Conservation (phyloP, 2,113 vertebrate genomes). For the Prunella himalayana region DNA sequence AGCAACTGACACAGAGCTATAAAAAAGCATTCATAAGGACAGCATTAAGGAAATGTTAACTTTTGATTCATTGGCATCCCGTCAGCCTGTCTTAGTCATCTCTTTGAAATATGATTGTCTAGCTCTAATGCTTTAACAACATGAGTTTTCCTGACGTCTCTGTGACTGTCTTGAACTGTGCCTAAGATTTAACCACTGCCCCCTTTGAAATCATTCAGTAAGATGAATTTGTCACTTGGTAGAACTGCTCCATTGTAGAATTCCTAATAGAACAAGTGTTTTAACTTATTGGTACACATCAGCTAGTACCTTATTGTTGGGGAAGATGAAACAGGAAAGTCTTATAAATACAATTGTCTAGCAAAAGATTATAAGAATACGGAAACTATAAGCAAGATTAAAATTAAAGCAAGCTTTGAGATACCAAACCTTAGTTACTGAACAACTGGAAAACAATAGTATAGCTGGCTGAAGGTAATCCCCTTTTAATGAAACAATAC, state of each 20-base stretch:
- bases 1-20: neutral
- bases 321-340: too few relatives aligned
- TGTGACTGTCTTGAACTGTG: neutral
- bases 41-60: neutral
- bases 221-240: neutral
- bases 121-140: neutral
- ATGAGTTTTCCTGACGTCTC: neutral
- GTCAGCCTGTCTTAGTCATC: neutral
- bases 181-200: neutral
- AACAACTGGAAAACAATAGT: too few relatives aligned
- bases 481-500: too few relatives aligned
- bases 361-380: too few relatives aligned
- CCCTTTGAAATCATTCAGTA: neutral
- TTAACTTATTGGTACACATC: neutral
- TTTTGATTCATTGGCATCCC: neutral
- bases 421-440: too few relatives aligned
- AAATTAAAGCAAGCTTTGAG: too few relatives aligned
- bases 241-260: neutral
- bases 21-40: neutral
- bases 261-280: neutral
- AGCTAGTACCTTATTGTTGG: neutral
- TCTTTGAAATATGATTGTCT: neutral
- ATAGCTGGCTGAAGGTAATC: too few relatives aligned
- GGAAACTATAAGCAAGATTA: too few relatives aligned
- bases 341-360: too few relatives aligned